Evolutionary conservation across 2,113 vertebrate genomes (phyloP).

Genomic region (Neodontobutis hainanensis): DNA sequence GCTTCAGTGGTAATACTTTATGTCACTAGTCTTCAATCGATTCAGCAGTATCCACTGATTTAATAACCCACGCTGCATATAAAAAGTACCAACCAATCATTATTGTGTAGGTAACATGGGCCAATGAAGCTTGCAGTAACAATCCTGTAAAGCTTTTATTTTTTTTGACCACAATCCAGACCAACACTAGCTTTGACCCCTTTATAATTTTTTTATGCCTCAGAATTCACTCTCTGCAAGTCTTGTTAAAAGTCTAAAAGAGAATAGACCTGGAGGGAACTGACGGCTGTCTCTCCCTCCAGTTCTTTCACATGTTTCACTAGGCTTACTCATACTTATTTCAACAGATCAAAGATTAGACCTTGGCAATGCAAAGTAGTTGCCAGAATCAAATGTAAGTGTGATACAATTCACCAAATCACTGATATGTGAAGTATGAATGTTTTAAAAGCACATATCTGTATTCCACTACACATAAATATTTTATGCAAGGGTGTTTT

Average conservation of each 20-base stretch:
- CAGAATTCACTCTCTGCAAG: too few relatives aligned
- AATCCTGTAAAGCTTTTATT: slow-evolving; percentile 66
- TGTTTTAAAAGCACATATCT: neutral
- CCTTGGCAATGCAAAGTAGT: neutral
- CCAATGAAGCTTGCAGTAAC: slow-evolving; percentile 50
- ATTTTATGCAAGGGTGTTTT: neutral
- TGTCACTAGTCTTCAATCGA: slow-evolving; percentile 59
- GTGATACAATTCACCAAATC: neutral
- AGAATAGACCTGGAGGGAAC: too few relatives aligned
- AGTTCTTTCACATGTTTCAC: neutral
- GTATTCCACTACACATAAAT: neutral
- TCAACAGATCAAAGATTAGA: neutral
- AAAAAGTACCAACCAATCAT: slow-evolving; percentile 64
- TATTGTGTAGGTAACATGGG: slow-evolving; percentile 45
- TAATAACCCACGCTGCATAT: slow-evolving; percentile 70
- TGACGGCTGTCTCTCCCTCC: neutral
- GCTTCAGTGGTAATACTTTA: slow-evolving; percentile 44
- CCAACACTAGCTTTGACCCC: slow-evolving; percentile 45
- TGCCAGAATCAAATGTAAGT: neutral
- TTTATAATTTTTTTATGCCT: neutral
- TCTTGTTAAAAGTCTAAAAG: too few relatives aligned
- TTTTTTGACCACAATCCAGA: slow-evolving; percentile 50
- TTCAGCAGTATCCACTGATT: slow-evolving; percentile 64
- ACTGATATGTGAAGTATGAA: neutral
- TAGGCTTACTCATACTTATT: neutral